Conservation (phyloP, 2,888 invertebrate genomes). For the Seira ritae region DNA sequence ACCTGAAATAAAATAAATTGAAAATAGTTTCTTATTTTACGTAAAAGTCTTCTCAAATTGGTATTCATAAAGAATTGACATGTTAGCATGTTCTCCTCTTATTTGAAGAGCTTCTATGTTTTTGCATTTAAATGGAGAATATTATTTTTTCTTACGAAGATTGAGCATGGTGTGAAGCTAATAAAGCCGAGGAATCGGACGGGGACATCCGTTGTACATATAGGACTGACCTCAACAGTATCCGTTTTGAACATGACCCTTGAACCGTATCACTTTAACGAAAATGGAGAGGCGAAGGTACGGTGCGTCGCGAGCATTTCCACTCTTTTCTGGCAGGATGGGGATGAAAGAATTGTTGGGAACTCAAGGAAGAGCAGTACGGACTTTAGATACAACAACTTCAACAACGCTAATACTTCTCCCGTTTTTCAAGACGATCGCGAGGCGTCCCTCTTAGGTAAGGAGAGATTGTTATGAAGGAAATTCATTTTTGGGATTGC, state of each 20-base stretch:
- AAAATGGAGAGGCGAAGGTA: slow-evolving; percentile 69
- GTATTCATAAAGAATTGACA: too few relatives aligned
- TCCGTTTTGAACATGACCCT: slow-evolving; percentile 68
- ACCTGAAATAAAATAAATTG: slow-evolving; percentile 16
- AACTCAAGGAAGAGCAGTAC: slow-evolving; percentile 62
- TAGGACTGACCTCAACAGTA: slow-evolving; percentile 56
- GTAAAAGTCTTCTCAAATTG: too few relatives aligned
- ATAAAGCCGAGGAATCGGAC: slow-evolving; percentile 35
- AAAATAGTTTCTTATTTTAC: slow-evolving; percentile 9
- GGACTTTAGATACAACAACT: slow-evolving; percentile 55
- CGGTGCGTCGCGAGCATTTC: slow-evolving; percentile 67
- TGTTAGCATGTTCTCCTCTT: too few relatives aligned
- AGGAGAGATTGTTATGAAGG: slow-evolving; percentile 23
- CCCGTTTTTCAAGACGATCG: slow-evolving; percentile 63
- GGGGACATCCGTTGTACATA: slow-evolving; percentile 9
- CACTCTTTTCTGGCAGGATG: slow-evolving; percentile 70
- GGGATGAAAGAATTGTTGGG: slow-evolving; percentile 67
- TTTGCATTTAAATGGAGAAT: background rate
- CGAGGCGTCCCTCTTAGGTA: slow-evolving; percentile 66
- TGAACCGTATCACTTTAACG: slow-evolving; percentile 68
- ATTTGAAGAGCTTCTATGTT: background rate
- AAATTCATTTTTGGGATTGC: background rate
- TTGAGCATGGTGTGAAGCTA: slow-evolving; percentile 56
- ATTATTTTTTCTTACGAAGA: slow-evolving; percentile 36
- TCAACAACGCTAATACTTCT: slow-evolving; percentile 52